Conservation (phyloP, 2,797 vertebrate genomes). For the Clarias laeviceps region DNA sequence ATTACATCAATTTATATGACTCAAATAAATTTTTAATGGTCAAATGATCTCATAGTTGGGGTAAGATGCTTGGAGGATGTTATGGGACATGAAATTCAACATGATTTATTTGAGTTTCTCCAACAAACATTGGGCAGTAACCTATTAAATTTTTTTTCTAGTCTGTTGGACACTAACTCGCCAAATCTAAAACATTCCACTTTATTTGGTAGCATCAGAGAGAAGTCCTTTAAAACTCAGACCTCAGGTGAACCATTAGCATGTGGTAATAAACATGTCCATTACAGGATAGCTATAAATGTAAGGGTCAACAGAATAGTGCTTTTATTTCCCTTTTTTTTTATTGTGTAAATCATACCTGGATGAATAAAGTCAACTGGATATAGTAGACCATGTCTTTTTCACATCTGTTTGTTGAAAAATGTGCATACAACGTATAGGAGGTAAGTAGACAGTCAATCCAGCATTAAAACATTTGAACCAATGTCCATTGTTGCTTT, state of each 20-base stretch:
- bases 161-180: not conserved
- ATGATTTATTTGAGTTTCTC: not conserved
- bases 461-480: not conserved
- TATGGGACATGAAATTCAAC: not conserved
- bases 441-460: not conserved
- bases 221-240: not conserved
- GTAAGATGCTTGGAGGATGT: not conserved
- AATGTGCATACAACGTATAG: not conserved
- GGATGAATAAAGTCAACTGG: conserved; percentile 25
- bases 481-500: not conserved
- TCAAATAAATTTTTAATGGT: not conserved
- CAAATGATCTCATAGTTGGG: not conserved
- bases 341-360: not conserved
- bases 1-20: not conserved
- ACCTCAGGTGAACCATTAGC: conserved; percentile 11
- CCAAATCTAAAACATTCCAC: conserved; percentile 4
- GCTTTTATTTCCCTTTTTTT: not conserved
- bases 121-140: not conserved
- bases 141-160: not conserved
- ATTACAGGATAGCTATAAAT: not conserved
- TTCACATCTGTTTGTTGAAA: not conserved
- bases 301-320: not conserved
- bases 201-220: not conserved
- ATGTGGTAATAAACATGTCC: not conserved
- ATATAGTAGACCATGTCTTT: not conserved